Base-by-base conservation (phyloP, 2,113 vertebrate genomes). In the Eurystomus gularis region DNA sequence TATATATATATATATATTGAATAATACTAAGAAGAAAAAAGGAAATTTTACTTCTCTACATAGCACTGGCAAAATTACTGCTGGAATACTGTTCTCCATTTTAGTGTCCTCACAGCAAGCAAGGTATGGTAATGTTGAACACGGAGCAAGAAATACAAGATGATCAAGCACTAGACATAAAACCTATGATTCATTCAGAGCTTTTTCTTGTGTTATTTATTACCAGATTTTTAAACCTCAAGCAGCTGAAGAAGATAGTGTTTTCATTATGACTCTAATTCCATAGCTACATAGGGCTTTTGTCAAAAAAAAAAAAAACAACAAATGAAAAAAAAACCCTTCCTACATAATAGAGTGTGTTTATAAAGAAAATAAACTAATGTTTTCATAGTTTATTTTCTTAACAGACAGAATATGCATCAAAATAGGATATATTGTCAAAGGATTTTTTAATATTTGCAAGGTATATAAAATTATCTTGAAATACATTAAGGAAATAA, bases 41-140 rank as follows among this genome's bases (percentile, higher is more conserved):
- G 7, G 0, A 0, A 1, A 14, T 44, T 75, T 58, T 39, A 11
- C 7, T 7, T 83, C 20, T 64, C 25, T 73, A 5, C 6, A 49
- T 24, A 78, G 15, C 19, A 49, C 25, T 69, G 35, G 6, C 10
- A 86, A 73, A 64, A 68, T 20, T 40, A 6, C 31, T 69, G 19
- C n/a, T 31, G 12, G 16, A 69, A 49, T 62, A 42, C 3, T 25
- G 16, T 55, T 86, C 37, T 29, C 33, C 9, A 24, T 42, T 91
- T 58, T 39, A 46, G 6, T 33, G 11, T 60, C 19, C 35, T 75
- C 0, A 0, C 9, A 83, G 60, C 16, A 86, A 86, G n/a, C 7
- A 90, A 40, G 10, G 5, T 33, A 40, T 3, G 10, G 21, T 46
- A 51, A 64, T 5, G 13, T 8, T 42, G 52, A 77, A 51, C 42